These are phyloP conservation scores for Malthinus flaveolus DNA, from an alignment of 2,888 invertebrate genomes.

Conservation along the genomic window DNA sequence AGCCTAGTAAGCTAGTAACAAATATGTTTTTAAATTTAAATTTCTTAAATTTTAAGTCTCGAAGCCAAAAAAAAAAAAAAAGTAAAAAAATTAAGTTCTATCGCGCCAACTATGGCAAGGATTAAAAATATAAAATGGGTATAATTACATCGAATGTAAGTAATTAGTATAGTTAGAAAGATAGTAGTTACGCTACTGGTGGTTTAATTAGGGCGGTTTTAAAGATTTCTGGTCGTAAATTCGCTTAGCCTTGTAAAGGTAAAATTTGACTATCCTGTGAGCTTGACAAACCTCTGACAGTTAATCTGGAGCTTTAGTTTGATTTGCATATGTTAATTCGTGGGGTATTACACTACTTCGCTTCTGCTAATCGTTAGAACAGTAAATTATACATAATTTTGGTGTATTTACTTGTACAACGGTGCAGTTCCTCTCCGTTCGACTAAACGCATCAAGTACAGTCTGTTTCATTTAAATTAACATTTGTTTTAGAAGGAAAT, in stretches of 20 bases:
- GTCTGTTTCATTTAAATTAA: slow-evolving; percentile 18
- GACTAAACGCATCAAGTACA: not conserved
- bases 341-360: slow-evolving; percentile 45
- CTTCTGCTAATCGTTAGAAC: slow-evolving; percentile 43
- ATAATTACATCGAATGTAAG: too few species aligned
- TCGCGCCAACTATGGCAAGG: too few species aligned
- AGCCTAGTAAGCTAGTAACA: too few species aligned
- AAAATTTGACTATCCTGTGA: slow-evolving; percentile 10
- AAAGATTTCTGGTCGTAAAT: not conserved
- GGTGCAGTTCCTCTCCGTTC: slow-evolving; percentile 18
- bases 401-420: slow-evolving; percentile 32
- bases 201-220: not conserved
- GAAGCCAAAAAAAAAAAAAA: too few species aligned
- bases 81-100: too few species aligned
- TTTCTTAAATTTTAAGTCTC: too few species aligned
- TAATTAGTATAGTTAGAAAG: too few species aligned
- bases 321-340: slow-evolving; percentile 52
- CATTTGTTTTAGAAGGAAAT: slow-evolving; percentile 16
- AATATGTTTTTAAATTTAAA: too few species aligned
- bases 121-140: too few species aligned
- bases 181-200: too few species aligned
- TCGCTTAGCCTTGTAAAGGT: not conserved
- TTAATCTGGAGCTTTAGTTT: slow-evolving; percentile 48
- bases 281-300: slow-evolving; percentile 47
- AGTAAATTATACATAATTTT: slow-evolving; percentile 39